Base-by-base conservation (phyloP, 2,113 vertebrate genomes). In the Monarcha castaneiventris region DNA sequence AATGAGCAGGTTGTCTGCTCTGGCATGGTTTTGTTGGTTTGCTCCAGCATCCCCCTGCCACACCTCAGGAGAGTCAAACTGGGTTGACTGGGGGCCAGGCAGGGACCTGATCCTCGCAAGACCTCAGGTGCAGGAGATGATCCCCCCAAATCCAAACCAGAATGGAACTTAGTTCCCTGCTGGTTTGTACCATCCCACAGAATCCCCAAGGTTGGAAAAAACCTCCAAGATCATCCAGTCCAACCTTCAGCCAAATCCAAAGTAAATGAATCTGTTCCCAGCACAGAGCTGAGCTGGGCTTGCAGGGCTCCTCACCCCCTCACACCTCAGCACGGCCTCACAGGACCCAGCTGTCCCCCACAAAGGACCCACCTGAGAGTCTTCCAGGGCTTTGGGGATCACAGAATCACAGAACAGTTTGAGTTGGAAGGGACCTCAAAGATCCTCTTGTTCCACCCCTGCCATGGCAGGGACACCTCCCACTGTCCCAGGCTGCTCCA, bases 311-410 rank as follows among this genome's bases (percentile, higher is more conserved):
- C 43, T 86, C 27, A 20, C 9, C 6, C 0, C 0, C 14, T 30
- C 3, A 0, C 8, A 1, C 3, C 0, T 3, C 39, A 33, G 10
- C 15, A 7, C 11, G 1, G 35, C 13, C 44, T n/a, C 26, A 62
- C 12, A 26, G 37, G 5, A 46, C 56, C 32, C 26, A 43, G 0
- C 4, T 46, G 11, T 52, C 14, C 32, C 27, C 12, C 1, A 1
- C 30, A 44, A 39, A 59, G 16, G 20, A 30, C 9, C 7, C 32
- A 39, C 78, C 14, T 46, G 27, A 13, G n/a, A 16, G 4, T 14
- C 43, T 4, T 8, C 43, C 55, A 82, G 13, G 16, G 3, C 52
- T 51, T n/a, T n/a, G 37, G 16, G 39, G 7, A 30, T 21, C 48
- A 48, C 64, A 37, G 18, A 22, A 18, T 14, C 41, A 26, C 1